Conservation (phyloP, 1,140 invertebrate genomes). For the Spodoptera litura region DNA sequence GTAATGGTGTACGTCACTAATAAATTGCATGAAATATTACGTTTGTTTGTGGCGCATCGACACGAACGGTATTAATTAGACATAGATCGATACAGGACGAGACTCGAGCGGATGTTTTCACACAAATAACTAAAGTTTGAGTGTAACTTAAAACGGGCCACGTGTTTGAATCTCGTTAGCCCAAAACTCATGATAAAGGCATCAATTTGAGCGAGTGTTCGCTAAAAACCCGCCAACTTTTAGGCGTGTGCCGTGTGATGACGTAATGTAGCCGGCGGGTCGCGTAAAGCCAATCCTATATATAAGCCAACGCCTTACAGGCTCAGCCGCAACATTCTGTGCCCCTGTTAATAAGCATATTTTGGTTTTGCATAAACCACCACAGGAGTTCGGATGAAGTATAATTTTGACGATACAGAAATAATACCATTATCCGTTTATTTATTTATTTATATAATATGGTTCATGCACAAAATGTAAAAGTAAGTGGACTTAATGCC, state of each 20-base stretch:
- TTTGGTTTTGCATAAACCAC: too few species aligned
- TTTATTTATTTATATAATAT: too few species aligned
- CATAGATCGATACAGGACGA: not conserved
- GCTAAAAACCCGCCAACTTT: conserved; percentile 9
- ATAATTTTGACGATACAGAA: too few species aligned
- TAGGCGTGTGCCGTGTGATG: conserved; percentile 1
- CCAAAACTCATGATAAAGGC: conserved; percentile 56
- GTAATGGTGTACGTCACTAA: conserved; percentile 7
- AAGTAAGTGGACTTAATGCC: too few species aligned
- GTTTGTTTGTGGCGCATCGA: conserved; percentile 1
- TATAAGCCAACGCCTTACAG: too few species aligned
- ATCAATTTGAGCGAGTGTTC: conserved; percentile 37
- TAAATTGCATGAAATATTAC: conserved; percentile 22
- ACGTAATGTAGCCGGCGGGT: not conserved
- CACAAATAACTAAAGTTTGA: conserved; percentile 38
- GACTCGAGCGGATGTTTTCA: not conserved
- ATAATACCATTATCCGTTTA: too few species aligned
- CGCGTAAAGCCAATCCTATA: not conserved
- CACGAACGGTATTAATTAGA: conserved; percentile 32
- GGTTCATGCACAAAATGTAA: too few species aligned
- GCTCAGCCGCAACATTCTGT: too few species aligned
- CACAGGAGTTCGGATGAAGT: too few species aligned
- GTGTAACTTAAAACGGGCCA: conserved; percentile 24
- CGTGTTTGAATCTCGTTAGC: conserved; percentile 51
- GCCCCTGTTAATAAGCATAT: too few species aligned